These are phyloP conservation scores for Drosophila meridionalis DNA, from an alignment of 2,888 invertebrate species.

Conservation along the genomic window DNA sequence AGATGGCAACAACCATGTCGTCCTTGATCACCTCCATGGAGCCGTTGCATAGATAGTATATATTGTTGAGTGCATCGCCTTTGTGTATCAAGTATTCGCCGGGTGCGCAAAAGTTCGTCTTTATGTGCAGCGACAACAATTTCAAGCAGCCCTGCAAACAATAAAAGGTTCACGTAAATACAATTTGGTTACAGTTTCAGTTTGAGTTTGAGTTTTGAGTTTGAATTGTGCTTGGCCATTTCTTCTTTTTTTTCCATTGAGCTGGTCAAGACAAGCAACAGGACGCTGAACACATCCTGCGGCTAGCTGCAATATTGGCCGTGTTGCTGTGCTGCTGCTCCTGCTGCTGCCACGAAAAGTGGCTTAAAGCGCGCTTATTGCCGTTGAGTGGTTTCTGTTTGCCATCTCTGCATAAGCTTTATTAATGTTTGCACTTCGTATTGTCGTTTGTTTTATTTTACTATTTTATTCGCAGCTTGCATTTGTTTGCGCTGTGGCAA, in stretches of 20 bases:
- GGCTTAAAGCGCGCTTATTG: constrained; percentile 72
- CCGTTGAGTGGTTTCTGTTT: constrained; percentile 77
- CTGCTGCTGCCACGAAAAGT: constrained; percentile 61
- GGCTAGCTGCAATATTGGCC: constrained; percentile 2
- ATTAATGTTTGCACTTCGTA: constrained; percentile 60
- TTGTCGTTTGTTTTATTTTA: constrained; percentile 25
- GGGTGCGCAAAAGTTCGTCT: constrained; percentile 97
- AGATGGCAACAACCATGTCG: constrained; percentile 97
- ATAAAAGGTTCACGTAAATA: constrained; percentile 32
- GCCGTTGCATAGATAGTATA: constrained; percentile 98
- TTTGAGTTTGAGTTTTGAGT: constrained; percentile 1
- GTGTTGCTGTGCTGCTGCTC: constrained; percentile 17
- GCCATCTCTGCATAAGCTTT: constrained; percentile 61
- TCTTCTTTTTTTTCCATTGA: not conserved
- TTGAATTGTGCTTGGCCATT: not conserved
- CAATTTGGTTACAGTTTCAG: constrained; percentile 37
- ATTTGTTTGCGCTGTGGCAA: constrained; percentile 15
- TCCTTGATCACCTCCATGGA: constrained; percentile 99
- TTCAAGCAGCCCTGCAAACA: constrained; percentile 91
- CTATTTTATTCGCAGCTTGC: constrained; percentile 23
- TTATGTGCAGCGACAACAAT: constrained; percentile 95
- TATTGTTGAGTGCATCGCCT: constrained; percentile 96
- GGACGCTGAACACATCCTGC: not conserved
- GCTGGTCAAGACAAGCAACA: constrained; percentile 20
- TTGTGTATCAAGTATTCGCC: constrained; percentile 97